Evolutionary conservation across 2,113 vertebrate species (phyloP), one percentile per base, ranked within the genome.

Genomic region (Condylura cristata): DNA sequence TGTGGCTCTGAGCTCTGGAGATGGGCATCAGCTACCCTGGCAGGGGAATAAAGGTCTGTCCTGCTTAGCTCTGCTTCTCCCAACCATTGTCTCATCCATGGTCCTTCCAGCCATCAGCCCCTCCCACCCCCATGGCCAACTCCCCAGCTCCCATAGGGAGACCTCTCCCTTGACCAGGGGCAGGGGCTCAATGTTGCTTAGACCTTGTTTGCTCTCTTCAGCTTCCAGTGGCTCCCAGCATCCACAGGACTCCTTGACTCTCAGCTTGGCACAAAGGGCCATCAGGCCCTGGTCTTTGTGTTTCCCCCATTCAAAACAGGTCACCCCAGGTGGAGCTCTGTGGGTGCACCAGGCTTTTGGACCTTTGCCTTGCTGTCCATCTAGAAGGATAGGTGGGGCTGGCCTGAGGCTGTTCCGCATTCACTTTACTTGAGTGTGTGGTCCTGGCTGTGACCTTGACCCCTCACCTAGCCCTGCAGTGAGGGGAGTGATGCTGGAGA

Each of bases 241-340:
- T 12, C 44, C 63, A 9, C 0, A 1, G 53, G 56, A 39, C 1
- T 8, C 28, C 65, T 60, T 8, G 9, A n/a, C 3, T 10, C 51
- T 44, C 41, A 72, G 41, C 18, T 8, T 37, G 60, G 66, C 68
- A 68, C 53, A 30, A 68, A 0, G 48, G 14, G 37, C 60, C 44
- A 63, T 48, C 4, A 6, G 22, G 84, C 30, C 72, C 76, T 16
- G 26, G 44, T 66, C 70, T 18, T 6, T 6, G 28, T 3, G 6
- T 44, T 56, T 41, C 8, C 3, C 17, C 44, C 18, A 7, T 24
- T 74, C 78, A 8, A 34, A 60, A 37, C 66, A 51, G 12, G 8
- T 70, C 58, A 28, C 1, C 2, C 17, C 34, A 12, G 8, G 5
- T 1, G 12, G 61, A 14, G 16, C 22, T 13, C 5, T 4, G 1